Evolutionary conservation across 2,797 vertebrate species (phyloP), one percentile per base, ranked within the genome.

Genomic region (Oreonectes daqikongensis): DNA sequence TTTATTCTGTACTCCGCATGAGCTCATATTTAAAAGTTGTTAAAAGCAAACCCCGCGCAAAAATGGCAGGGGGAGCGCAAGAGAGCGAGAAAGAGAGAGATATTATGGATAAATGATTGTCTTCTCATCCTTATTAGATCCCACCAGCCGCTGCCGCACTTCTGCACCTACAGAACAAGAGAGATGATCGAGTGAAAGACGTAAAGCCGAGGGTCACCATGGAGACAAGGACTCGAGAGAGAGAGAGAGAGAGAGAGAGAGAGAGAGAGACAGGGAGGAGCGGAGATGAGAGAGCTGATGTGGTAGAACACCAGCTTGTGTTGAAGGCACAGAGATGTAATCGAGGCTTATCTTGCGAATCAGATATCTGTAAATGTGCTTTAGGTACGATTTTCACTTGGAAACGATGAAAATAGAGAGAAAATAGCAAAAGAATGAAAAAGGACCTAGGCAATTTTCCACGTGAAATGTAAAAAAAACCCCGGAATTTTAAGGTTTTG

Each of bases 181-280:
- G 65, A 77, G 64, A 78, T 63, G 75, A n/a, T n/a, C n/a, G n/a
- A 80, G 63, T 64, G 79, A 78, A 75, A 67, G 71, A 75, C 66
- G 42, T 59, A 68, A 48, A 68, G 73, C 53, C 32, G 18, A 50
- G 28, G 82, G 80, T 83, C 79, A 80, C 82, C 79, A 81, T 83
- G 82, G 82, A 72, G 79, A 83, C 82, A 74, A 69, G 64, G 48
- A 53, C 74, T 60, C 57, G 70, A 68, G 75, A 26, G 26, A 78
- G 69, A 9, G 38, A 48, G 24, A 75, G 40, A 55, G 60, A 20
- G 57, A 38, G 30, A 40, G 48, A 35, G 67, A 44, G 18, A 9
- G 52, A 55, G 52, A n/a, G 69, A 9, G 38, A 48, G 24, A 75
- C 50, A 55, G 60, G 26, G 57, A 38, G 20, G 22, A 26, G 5